These are phyloP conservation scores for Ennomos erosarius DNA, from an alignment of 2,888 invertebrate genomes.

Conservation along the genomic window DNA sequence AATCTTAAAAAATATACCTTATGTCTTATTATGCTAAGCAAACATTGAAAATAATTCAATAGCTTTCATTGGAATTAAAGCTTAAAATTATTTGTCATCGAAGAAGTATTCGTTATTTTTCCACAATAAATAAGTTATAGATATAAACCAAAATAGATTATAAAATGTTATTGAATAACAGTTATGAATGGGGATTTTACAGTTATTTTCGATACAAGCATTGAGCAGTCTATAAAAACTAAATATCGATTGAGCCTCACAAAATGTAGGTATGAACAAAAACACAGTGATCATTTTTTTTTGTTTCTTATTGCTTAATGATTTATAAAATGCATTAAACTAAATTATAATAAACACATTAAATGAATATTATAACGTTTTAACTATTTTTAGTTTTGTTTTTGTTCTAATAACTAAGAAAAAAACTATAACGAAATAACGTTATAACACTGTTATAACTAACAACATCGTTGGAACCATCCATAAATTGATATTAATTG, in stretches of 20 bases:
- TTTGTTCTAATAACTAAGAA: slow-evolving; percentile 5
- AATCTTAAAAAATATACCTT: slow-evolving; percentile 18
- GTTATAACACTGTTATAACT: background rate
- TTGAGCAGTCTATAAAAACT: slow-evolving; percentile 35
- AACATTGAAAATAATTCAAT: slow-evolving; percentile 14
- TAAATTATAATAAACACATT: background rate
- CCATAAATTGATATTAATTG: slow-evolving; percentile 4
- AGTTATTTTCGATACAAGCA: slow-evolving; percentile 30
- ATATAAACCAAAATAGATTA: slow-evolving; percentile 25
- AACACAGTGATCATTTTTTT: background rate
- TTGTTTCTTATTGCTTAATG: background rate
- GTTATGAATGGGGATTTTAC: background rate
- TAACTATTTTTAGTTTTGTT: background rate
- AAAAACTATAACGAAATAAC: background rate
- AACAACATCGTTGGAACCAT: slow-evolving; percentile 1
- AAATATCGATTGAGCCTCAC: slow-evolving; percentile 13
- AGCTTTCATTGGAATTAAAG: slow-evolving; percentile 1
- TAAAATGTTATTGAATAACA: slow-evolving; percentile 23
- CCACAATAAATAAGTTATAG: slow-evolving; percentile 21
- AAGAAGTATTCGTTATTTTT: slow-evolving; percentile 17
- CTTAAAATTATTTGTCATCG: slow-evolving; percentile 8
- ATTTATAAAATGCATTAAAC: background rate
- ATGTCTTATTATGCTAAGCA: slow-evolving; percentile 8
- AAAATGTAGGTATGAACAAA: background rate
- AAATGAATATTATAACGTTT: background rate